Base-by-base conservation (phyloP, 2,888 invertebrate species). In the Vandiemenella viatica region DNA sequence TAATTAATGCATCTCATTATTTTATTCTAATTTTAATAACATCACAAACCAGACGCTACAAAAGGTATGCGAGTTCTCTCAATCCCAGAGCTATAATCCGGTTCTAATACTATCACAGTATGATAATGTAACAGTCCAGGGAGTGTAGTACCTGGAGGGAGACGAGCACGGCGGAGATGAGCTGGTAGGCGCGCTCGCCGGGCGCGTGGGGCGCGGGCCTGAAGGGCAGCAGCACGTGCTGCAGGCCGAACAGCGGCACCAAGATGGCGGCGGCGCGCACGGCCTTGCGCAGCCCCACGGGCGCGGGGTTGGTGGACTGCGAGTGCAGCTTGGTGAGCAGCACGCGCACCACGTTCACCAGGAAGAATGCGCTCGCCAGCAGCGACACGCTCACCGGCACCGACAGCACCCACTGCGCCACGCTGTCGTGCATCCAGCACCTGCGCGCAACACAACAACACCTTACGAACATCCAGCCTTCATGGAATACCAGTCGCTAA, bases 201-300 rank as follows among this genome's bases (percentile, higher is more conserved):
- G 71, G 63, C 5, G 75, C 66, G 1, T 74, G 73, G 1, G 70
- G 66, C 1, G 72, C 66, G 0, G 84, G 84, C 10, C 76, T 71
- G 55, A 83, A 74, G 1, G 83, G 83, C 13, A 83, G 71, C 46
- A 83, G 64, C 21, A 83, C 66, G 61, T 79, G 82, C 59, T 86
- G 83, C 1, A 85, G 66, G 0, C 85, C 85, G 50, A 86, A 79
- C 1, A 86, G 66, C 0, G 85, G 85, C n/a, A 84, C 80, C 61
- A 85, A 67, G 55, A 85, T 80, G 6, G 83, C 69, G 0, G 81
- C 77, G 1, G 85, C 84, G 47, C 82, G 67, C 0, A 77, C 76
- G 0, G 84, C 83, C 59, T 83, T 79, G 40, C 70, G 67, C 43
- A 77, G 74, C 17, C 76, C 75, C 32, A 70, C 57, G 0, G 76